Conservation (phyloP, 1,140 invertebrate genomes). For the Procambarus clarkii region DNA sequence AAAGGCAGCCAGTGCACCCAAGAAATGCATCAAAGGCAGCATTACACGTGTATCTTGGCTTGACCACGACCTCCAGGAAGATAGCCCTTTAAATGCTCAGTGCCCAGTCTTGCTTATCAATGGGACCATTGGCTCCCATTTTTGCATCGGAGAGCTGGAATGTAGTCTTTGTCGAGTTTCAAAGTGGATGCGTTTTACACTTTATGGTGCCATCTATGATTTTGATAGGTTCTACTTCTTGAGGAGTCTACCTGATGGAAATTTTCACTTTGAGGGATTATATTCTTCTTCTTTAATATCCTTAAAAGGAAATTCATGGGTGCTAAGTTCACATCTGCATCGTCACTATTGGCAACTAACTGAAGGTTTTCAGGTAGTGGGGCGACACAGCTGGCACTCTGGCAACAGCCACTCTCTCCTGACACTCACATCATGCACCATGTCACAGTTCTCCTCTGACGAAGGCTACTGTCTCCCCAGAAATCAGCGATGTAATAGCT, state of each 20-base stretch:
- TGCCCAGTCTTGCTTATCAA: neutral
- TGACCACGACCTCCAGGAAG: neutral
- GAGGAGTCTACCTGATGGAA: neutral
- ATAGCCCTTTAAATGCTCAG: neutral
- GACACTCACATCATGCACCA: constrained; percentile 22
- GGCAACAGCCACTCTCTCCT: neutral
- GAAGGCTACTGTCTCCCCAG: constrained; percentile 11
- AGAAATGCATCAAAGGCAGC: neutral
- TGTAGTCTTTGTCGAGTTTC: constrained; percentile 24
- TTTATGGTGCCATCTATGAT: constrained; percentile 7
- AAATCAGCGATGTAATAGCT: constrained; percentile 27
- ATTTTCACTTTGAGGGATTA: constrained; percentile 24
- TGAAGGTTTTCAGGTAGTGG: neutral
- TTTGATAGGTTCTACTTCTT: constrained; percentile 25
- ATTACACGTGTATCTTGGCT: neutral
- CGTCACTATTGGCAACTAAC: neutral
- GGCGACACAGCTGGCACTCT: constrained; percentile 8
- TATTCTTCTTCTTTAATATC: constrained; percentile 1
- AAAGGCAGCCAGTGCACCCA: neutral
- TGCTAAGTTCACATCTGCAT: constrained; percentile 14
- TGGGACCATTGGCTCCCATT: neutral
- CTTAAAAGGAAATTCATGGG: neutral
- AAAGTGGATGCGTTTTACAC: neutral
- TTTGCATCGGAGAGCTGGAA: constrained; percentile 29
- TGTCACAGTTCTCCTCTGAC: constrained; percentile 36